phyloP scores from a whole-genome alignment of 2,113 vertebrate species.

The Syrmaticus mikado region DNA sequence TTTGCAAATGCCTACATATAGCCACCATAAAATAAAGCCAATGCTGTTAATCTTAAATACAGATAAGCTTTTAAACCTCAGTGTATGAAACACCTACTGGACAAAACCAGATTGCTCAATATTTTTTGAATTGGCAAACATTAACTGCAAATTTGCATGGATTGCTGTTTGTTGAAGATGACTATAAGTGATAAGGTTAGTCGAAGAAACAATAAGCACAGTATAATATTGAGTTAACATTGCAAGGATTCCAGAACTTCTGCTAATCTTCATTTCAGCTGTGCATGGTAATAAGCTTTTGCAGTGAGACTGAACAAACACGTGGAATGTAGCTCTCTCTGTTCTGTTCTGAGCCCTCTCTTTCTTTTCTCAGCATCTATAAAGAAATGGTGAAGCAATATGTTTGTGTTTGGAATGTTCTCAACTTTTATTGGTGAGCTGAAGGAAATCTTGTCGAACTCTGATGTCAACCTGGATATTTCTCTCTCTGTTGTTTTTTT shows the following conservation, averaged over 20 bases:
- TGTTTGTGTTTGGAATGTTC: neutral
- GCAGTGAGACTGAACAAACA: neutral
- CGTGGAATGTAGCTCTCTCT: neutral
- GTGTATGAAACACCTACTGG: neutral
- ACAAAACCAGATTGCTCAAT: neutral
- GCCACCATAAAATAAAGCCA: neutral
- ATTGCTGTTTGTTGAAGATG: conserved; percentile 21
- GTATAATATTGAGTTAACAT: neutral
- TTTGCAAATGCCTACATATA: neutral
- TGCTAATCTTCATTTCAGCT: neutral
- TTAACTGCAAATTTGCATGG: neutral
- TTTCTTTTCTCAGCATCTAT: neutral
- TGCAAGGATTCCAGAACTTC: neutral
- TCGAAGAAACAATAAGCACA: neutral
- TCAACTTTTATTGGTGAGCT: neutral
- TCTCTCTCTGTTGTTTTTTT: too few species aligned
- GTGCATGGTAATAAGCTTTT: neutral
- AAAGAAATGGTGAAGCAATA: neutral
- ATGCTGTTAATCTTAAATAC: neutral
- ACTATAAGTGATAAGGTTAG: neutral
- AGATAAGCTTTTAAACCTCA: neutral
- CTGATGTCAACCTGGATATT: neutral
- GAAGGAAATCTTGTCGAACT: neutral
- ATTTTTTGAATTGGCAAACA: neutral
- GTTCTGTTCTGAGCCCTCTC: neutral